phyloP scores from a whole-genome alignment of 2,797 vertebrate species.

The Gymnoscopelus microlampas region DNA sequence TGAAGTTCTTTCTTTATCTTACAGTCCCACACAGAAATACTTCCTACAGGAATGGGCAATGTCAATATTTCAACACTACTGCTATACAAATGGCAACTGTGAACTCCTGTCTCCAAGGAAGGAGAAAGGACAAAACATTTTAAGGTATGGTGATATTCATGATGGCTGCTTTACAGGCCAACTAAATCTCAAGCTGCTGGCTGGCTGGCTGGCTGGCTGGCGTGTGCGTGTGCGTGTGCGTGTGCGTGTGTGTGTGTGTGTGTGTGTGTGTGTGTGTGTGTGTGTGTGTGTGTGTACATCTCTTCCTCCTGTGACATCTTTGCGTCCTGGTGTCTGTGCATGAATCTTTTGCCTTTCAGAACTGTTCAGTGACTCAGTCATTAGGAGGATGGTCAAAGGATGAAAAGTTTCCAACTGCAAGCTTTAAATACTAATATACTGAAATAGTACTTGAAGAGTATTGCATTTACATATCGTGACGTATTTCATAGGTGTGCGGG shows the following conservation, averaged over 20 bases:
- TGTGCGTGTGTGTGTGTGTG: constrained; percentile 26
- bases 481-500: too few species aligned
- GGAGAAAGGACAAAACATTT: not conserved
- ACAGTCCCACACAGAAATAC: constrained; percentile 31
- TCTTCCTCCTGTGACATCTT: constrained; percentile 13
- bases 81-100: constrained; percentile 1
- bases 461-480: too few species aligned
- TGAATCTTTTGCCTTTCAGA: constrained; percentile 26
- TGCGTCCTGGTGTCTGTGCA: constrained; percentile 6
- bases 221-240: too few species aligned
- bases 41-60: constrained; percentile 29
- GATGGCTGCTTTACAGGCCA: constrained; percentile 20
- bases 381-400: constrained; percentile 5
- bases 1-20: constrained; percentile 11
- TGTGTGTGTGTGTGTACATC: constrained; percentile 14
- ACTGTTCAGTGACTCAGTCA: not conserved
- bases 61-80: not conserved
- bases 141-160: constrained; percentile 1
- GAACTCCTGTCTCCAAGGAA: constrained; percentile 1
- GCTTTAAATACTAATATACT: too few species aligned
- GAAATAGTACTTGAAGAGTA: too few species aligned
- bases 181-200: constrained; percentile 11
- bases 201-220: too few species aligned
- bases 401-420: too few species aligned
- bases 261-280: constrained; percentile 14